These are phyloP conservation scores for Pedicia rivosa DNA, from an alignment of 2,888 invertebrate genomes.

Conservation along the genomic window DNA sequence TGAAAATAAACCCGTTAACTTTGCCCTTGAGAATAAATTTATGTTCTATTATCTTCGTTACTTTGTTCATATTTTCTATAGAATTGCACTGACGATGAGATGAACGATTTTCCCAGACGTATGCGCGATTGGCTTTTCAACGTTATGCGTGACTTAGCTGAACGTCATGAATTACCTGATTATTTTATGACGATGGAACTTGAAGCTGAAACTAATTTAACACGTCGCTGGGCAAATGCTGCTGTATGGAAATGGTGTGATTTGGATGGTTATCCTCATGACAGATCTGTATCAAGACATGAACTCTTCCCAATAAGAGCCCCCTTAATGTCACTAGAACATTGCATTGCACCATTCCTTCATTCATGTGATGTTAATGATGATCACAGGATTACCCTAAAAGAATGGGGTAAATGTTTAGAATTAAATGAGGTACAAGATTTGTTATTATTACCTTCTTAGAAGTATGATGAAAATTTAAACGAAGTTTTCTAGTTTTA, in stretches of 20 bases:
- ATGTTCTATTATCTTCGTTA: slow-evolving; percentile 7
- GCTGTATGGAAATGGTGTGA: slow-evolving; percentile 99
- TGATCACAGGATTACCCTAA: slow-evolving; percentile 78
- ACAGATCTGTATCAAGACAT: slow-evolving; percentile 80
- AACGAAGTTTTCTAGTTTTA: too few species aligned
- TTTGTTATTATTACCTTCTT: background rate
- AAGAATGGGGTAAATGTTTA: slow-evolving; percentile 85
- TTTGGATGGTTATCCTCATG: slow-evolving; percentile 81
- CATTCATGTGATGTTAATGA: slow-evolving; percentile 77
- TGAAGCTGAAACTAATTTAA: slow-evolving; percentile 75
- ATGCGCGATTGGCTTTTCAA: slow-evolving; percentile 99
- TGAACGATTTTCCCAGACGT: slow-evolving; percentile 87
- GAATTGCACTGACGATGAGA: slow-evolving; percentile 71
- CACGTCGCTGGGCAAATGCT: slow-evolving; percentile 76
- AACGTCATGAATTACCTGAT: slow-evolving; percentile 65
- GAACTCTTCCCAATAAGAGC: slow-evolving; percentile 94
- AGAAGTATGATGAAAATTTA: too few species aligned
- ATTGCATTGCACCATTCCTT: slow-evolving; percentile 93
- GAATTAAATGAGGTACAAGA: slow-evolving; percentile 59
- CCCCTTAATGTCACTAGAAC: slow-evolving; percentile 87
- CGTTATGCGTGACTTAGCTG: slow-evolving; percentile 89
- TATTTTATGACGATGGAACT: slow-evolving; percentile 75
- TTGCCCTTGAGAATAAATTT: too few species aligned
- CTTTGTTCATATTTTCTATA: slow-evolving; percentile 20
- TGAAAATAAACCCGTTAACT: too few species aligned